Percentiles rank a stretch among this genome's conserved stretches.
phyloP scores from a whole-genome alignment of 2,888 invertebrate genomes.

The Ochropleura plecta region DNA sequence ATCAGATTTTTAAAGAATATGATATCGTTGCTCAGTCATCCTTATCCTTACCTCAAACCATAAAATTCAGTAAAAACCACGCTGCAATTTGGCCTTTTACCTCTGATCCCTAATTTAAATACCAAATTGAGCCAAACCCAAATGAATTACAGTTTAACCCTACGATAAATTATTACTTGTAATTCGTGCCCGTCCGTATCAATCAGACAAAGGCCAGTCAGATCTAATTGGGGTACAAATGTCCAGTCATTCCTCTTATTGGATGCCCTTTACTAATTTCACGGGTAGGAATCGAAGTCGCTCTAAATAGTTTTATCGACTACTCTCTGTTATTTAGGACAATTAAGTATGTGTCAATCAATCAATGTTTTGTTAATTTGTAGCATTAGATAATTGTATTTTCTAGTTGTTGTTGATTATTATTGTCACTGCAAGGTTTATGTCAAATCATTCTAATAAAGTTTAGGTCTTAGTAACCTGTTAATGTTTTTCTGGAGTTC shows the following conservation, averaged over 20 bases:
- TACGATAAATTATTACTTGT: constrained; percentile 62
- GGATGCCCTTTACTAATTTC: constrained; percentile 72
- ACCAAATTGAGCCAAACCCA: constrained; percentile 37
- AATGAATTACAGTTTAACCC: constrained; percentile 58
- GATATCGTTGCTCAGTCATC: not conserved
- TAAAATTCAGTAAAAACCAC: not conserved
- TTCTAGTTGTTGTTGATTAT: constrained; percentile 12
- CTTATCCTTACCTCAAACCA: not conserved
- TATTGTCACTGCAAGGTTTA: not conserved
- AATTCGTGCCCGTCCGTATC: constrained; percentile 60
- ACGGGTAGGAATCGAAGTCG: constrained; percentile 54
- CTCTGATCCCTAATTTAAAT: constrained; percentile 36
- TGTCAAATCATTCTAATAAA: not conserved
- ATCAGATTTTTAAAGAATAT: not conserved
- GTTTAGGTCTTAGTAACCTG: not conserved
- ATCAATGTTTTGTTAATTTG: constrained; percentile 32
- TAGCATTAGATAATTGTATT: constrained; percentile 25
- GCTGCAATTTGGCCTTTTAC: not conserved
- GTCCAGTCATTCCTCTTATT: constrained; percentile 77
- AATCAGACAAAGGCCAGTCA: constrained; percentile 63
- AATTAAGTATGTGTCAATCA: constrained; percentile 51
- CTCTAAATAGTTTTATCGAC: constrained; percentile 57
- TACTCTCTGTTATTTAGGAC: constrained; percentile 47
- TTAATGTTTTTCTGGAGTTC: not conserved
- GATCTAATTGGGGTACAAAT: constrained; percentile 72